These are phyloP conservation scores for Martes martes DNA, from an alignment of 2,113 vertebrate species.

Conservation along the genomic window DNA sequence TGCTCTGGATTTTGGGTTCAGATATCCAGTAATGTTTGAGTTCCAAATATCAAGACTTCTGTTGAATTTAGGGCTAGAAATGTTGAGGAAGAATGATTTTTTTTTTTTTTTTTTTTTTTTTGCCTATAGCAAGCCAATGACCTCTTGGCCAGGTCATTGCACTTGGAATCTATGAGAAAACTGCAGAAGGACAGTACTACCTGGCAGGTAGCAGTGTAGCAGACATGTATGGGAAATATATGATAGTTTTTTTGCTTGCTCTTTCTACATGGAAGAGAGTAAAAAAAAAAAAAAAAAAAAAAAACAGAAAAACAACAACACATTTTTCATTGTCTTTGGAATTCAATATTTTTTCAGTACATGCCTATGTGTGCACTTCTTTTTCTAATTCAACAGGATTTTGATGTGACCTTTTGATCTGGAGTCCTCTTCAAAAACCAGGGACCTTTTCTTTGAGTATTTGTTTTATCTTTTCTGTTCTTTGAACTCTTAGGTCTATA, in stretches of 20 bases:
- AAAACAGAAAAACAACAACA: background rate
- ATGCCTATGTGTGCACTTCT: background rate
- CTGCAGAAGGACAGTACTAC: background rate
- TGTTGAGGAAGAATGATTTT: background rate
- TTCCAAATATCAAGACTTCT: background rate
- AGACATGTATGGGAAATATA: background rate
- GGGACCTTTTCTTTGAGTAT: background rate
- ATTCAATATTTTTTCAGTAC: background rate
- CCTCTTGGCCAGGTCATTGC: background rate
- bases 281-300: background rate
- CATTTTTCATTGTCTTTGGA: background rate
- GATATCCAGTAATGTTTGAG: background rate
- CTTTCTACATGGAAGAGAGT: background rate
- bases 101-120: background rate
- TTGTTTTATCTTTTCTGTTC: background rate
- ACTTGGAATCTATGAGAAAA: background rate
- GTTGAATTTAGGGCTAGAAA: background rate
- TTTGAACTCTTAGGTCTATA: background rate
- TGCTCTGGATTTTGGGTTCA: background rate
- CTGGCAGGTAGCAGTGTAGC: too few species aligned
- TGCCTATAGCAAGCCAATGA: background rate
- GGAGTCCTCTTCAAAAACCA: background rate
- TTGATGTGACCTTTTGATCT: background rate
- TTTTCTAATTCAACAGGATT: background rate
- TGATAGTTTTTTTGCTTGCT: background rate